Base-by-base conservation (phyloP, 2,797 vertebrate genomes). In the Bryconaethiops microstoma region DNA sequence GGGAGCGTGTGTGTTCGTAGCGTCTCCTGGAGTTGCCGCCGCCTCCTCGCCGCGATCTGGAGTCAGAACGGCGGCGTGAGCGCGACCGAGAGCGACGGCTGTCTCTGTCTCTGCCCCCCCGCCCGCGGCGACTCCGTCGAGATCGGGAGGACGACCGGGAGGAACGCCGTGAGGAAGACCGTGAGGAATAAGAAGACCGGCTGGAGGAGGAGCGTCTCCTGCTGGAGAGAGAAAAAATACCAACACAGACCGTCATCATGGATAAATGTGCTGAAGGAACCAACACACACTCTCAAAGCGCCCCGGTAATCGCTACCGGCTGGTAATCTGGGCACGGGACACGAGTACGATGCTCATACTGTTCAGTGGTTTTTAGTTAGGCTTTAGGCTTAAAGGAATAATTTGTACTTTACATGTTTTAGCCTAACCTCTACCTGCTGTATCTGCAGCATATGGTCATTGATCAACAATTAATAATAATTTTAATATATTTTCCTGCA, bases 171-270 rank as follows among this genome's bases (percentile, higher is more conserved):
- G 95, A 94, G 17, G 94, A 94, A 39, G 90, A 94, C 0, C 93
- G 92, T 12, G 96, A 94, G 2, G 93, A 95, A 29, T 94, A 95
- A 0, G 95, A 93, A 1, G 95, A 95, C 83, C 84, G 90, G 80
- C 93, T 95, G 88, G 94, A 95, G 29, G 94, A 94, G 7, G 94
- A 94, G 60, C 92, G 95, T 86, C 96, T 93, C 92, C 95, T 95
- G 89, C 91, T 95, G 90, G 83, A 90, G 83, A 87, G 78, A 83
- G 39, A 89, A 91, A 64, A 89, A 77, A 92, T 74, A 92, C 82
- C 55, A 77, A 81, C 12, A 8, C 7, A 1, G 13, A 0, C 0
- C 45, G 76, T 94, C 55, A 92, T 79, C 42, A 86, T 72, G 7
- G 29, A 40, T 1, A 48, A 19, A 50, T 2, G 39, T 17, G 73